Percentiles rank a stretch among this genome's conserved stretches.
Evolutionary conservation across 2,888 invertebrate genomes (phyloP).

Genomic region (Morinoia aosen): DNA sequence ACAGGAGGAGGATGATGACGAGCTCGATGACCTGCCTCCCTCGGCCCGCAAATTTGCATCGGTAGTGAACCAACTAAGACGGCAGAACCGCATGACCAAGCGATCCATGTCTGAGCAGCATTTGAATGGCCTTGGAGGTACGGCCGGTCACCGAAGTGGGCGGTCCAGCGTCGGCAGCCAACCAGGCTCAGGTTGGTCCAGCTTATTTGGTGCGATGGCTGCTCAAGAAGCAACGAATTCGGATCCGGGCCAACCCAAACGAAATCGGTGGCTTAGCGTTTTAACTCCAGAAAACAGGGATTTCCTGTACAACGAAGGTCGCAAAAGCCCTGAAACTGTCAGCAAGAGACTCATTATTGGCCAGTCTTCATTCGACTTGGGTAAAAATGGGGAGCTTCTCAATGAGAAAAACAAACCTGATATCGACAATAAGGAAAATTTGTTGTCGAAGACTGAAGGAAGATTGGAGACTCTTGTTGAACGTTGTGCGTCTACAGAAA

Average conservation of each 20-base stretch:
- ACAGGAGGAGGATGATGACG: not conserved
- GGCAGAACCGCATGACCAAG: slow-evolving; percentile 58
- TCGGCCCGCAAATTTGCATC: not conserved
- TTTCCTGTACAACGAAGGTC: slow-evolving; percentile 71
- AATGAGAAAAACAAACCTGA: slow-evolving; percentile 65
- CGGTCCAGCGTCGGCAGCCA: slow-evolving; percentile 12
- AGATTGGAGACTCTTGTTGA: not conserved
- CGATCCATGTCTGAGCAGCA: slow-evolving; percentile 30
- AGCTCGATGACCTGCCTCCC: not conserved
- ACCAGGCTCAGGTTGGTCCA: not conserved
- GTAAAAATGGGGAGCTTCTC: slow-evolving; percentile 71
- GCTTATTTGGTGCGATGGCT: not conserved
- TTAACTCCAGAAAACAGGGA: slow-evolving; percentile 71
- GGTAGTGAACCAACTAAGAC: slow-evolving; percentile 53
- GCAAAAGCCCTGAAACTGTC: slow-evolving; percentile 68
- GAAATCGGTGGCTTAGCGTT: slow-evolving; percentile 69
- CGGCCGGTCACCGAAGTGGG: not conserved
- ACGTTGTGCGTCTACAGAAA: slow-evolving; percentile 17
- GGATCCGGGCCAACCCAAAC: not conserved
- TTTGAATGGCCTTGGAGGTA: not conserved
- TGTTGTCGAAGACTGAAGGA: not conserved
- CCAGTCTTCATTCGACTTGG: slow-evolving; percentile 70
- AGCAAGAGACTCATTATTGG: slow-evolving; percentile 71
- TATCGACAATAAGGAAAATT: slow-evolving; percentile 22
- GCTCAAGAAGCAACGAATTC: not conserved